phyloP scores from a whole-genome alignment of 2,888 invertebrate genomes.

The Agapostemon virescens region DNA sequence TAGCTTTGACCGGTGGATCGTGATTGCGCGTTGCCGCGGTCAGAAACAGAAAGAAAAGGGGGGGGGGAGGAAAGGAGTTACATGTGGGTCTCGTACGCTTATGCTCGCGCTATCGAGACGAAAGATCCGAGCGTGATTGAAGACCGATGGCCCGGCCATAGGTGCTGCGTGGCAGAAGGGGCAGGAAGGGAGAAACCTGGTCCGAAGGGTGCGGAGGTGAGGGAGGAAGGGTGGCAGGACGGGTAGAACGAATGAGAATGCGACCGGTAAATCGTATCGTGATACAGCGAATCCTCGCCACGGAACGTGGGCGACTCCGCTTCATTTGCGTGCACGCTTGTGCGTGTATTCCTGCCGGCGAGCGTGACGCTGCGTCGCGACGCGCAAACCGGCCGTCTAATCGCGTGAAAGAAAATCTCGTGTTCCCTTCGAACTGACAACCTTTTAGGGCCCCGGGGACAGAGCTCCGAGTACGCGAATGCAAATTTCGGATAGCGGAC shows the following conservation, averaged over 20 bases:
- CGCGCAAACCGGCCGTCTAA: slow-evolving; percentile 10
- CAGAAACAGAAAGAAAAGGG: slow-evolving; percentile 16
- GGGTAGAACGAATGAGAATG: slow-evolving; percentile 62
- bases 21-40: slow-evolving; percentile 32
- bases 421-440: slow-evolving; percentile 20
- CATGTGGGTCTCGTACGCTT: slow-evolving; percentile 60
- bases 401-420: slow-evolving; percentile 48
- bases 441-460: neutral
- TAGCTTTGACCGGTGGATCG: slow-evolving; percentile 37
- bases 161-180: slow-evolving; percentile 30
- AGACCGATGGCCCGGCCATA: slow-evolving; percentile 60
- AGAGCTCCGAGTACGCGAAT: slow-evolving; percentile 2
- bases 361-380: slow-evolving; percentile 38
- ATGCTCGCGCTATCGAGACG: slow-evolving; percentile 68
- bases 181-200: slow-evolving; percentile 1
- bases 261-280: slow-evolving; percentile 71
- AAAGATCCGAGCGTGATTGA: slow-evolving; percentile 70
- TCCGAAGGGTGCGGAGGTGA: slow-evolving; percentile 9
- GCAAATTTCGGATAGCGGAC: slow-evolving; percentile 13
- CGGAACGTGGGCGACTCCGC: slow-evolving; percentile 58
- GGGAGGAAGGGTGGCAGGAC: slow-evolving; percentile 28
- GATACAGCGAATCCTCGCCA: slow-evolving; percentile 65
- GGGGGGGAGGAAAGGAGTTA: slow-evolving; percentile 28
- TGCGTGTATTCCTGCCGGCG: slow-evolving; percentile 34
- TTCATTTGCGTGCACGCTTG: slow-evolving; percentile 51